Base-by-base conservation (phyloP, 2,888 invertebrate species). In the Lepas anatifera region DNA sequence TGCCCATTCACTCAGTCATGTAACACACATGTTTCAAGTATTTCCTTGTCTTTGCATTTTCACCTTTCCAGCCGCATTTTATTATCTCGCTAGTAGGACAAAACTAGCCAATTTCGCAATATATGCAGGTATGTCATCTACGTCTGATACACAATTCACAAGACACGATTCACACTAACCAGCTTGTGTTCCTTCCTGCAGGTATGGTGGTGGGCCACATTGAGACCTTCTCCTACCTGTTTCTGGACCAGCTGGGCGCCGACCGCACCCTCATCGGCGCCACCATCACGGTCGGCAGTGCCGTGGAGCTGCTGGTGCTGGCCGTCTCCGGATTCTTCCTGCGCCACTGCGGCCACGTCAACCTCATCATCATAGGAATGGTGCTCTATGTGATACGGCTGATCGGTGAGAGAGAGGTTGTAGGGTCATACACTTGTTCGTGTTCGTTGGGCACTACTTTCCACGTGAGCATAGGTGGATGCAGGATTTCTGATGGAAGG, bases 251-350 rank as follows among this genome's bases (percentile, higher is more conserved):
- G 13, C 41, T 67, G 29, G 67, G 67, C 27, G 67, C 67, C 41
- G 22, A 7, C 41, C 13, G 46, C 43, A 67, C 41, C 16, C 67
- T 67, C 25, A 67, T 67, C 43, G 67, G 67, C 41, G 29, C 46
- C 41, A 67, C 67, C 67, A 32, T 67, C 41, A 67, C 67, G 10
- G 67, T 67, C 29, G 67, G 67, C 29, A 32, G 43, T 29, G n/a
- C 10, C 18, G 46, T 67, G 2, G 43, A 41, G 41, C 27, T 67
- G 67, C n/a, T 67, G n/a, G 41, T 67, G 67, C 58, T 58, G 22
- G 16, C 58, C 58, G 18, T 67, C 29, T 67, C 67, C 27, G 67
- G 46, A 7, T 13, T 18, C 29, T 43, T 27, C 41, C 25, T 67
- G 29, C 16, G 32, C 27, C 27, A 16, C 0, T 29, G 39, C 67